Evolutionary conservation across 2,797 vertebrate genomes (phyloP).

Genomic region (Melanogrammus aeglefinus): DNA sequence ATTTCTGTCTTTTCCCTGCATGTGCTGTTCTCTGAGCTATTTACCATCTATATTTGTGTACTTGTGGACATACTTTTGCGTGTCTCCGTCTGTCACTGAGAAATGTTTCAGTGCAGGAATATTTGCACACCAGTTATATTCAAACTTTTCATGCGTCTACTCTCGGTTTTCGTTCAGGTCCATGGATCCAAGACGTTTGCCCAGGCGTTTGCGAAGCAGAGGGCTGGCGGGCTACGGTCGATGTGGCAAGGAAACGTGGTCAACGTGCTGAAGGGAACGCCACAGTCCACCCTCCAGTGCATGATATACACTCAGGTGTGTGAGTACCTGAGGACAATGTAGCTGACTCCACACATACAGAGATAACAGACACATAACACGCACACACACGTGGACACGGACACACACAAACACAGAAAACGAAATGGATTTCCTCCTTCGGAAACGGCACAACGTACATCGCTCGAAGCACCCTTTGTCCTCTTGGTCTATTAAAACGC

Average conservation of each 20-base stretch:
- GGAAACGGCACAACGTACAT: too few species aligned
- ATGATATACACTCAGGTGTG: constrained; percentile 76
- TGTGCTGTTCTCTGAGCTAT: not conserved
- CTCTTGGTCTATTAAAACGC: not conserved
- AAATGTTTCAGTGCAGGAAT: not conserved
- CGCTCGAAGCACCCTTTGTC: too few species aligned
- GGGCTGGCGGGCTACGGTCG: constrained; percentile 61
- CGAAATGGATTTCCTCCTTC: not conserved
- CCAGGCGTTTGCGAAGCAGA: constrained; percentile 63
- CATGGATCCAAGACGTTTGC: constrained; percentile 70
- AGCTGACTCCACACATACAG: not conserved
- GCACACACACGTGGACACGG: not conserved
- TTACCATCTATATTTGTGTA: not conserved
- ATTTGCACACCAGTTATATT: not conserved
- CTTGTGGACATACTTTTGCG: not conserved
- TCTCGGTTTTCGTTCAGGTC: constrained; percentile 51
- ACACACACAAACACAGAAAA: not conserved
- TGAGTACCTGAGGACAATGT: not conserved
- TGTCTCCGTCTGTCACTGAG: not conserved
- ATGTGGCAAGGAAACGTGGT: constrained; percentile 78
- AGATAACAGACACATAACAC: not conserved
- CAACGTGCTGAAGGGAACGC: constrained; percentile 76
- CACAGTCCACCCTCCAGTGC: constrained; percentile 76
- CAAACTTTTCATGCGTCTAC: not conserved
- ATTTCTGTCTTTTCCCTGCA: not conserved